Conservation (phyloP, 2,797 vertebrate genomes). For the Tauraco hartlaubi region DNA sequence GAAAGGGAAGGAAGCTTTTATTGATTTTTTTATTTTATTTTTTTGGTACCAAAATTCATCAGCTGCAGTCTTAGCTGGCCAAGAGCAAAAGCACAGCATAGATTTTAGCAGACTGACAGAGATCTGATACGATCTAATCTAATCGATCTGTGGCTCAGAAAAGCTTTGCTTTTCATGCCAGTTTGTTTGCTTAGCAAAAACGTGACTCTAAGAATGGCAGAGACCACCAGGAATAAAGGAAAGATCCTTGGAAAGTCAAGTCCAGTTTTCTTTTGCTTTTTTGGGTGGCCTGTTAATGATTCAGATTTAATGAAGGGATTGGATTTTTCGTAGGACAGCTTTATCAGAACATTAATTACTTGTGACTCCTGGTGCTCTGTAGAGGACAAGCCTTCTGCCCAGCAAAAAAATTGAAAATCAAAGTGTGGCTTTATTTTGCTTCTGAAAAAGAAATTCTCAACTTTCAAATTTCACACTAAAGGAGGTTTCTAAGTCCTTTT, state of each 20-base stretch:
- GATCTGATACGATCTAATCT: slow-evolving; percentile 57
- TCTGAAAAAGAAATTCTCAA: neutral
- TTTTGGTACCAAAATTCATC: neutral
- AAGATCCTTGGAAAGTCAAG: slow-evolving; percentile 39
- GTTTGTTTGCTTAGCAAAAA: slow-evolving; percentile 70
- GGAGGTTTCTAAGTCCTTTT: neutral
- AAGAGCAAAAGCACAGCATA: neutral
- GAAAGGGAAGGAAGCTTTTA: neutral
- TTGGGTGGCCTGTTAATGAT: slow-evolving; percentile 45
- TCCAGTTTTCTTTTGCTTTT: neutral
- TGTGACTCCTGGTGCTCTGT: neutral
- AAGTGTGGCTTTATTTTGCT: neutral
- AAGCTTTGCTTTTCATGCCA: slow-evolving; percentile 61
- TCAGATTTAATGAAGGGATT: neutral
- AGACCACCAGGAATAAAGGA: slow-evolving; percentile 66
- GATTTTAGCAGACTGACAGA: slow-evolving; percentile 4
- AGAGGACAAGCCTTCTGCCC: neutral
- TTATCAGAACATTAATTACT: slow-evolving; percentile 32
- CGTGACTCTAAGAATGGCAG: slow-evolving; percentile 42
- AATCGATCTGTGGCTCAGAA: slow-evolving; percentile 41
- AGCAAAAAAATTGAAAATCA: neutral
- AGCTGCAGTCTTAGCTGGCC: neutral
- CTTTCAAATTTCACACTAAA: neutral
- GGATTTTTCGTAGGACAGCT: neutral
- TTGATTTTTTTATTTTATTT: neutral